Evolutionary conservation across 2,797 vertebrate genomes (phyloP).

Genomic region (Thripadectes ignobilis): DNA sequence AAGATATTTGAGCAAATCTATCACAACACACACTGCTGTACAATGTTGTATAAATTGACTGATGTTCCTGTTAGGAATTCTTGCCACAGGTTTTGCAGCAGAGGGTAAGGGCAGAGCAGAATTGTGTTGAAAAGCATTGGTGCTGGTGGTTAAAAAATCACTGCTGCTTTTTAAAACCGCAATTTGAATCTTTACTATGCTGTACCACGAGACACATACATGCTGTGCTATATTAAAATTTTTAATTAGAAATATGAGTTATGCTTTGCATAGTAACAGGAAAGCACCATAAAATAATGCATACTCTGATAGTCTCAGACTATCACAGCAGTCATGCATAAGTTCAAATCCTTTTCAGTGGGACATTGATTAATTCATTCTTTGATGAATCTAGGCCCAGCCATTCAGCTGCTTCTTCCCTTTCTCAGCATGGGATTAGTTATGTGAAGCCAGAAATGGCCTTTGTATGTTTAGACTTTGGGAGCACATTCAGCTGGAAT

Average conservation of each 20-base stretch:
- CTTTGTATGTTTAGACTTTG: slow-evolving; percentile 21
- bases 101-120: neutral
- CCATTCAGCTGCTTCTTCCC: slow-evolving; percentile 35
- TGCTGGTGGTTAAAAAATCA: neutral
- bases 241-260: slow-evolving; percentile 40
- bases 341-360: slow-evolving; percentile 51
- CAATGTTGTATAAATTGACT: neutral
- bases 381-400: slow-evolving; percentile 22
- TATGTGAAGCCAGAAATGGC: slow-evolving; percentile 25
- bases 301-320: neutral
- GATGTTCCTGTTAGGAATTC: slow-evolving; percentile 6
- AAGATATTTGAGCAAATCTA: neutral
- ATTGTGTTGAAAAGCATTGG: neutral
- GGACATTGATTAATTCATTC: slow-evolving; percentile 41
- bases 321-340: slow-evolving; percentile 39
- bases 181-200: neutral
- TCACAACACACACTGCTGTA: neutral
- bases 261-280: slow-evolving; percentile 19
- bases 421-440: slow-evolving; percentile 43
- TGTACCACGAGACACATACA: neutral
- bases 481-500: slow-evolving; percentile 39
- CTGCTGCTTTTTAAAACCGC: neutral
- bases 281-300: neutral
- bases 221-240: slow-evolving; percentile 22
- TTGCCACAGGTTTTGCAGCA: neutral